phyloP scores from a whole-genome alignment of 2,797 vertebrate species.

The Margarornis squamiger region DNA sequence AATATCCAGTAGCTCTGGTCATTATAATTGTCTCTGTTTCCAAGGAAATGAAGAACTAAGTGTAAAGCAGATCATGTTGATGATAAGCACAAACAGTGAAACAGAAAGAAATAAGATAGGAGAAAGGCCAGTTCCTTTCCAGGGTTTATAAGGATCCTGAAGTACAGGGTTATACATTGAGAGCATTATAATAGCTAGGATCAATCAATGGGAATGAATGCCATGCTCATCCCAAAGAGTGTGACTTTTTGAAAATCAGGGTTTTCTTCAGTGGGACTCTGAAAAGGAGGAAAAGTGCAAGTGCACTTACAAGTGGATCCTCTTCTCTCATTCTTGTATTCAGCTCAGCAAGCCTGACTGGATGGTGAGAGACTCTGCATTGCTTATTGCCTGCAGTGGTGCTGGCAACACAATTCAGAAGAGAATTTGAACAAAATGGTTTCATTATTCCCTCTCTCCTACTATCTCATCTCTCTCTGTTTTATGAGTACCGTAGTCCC shows the following conservation, averaged over 20 bases:
- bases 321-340: neutral
- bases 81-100: neutral
- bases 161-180: neutral
- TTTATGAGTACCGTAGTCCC: neutral
- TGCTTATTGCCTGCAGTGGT: neutral
- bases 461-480: neutral
- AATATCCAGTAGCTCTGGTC: neutral
- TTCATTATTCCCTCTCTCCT: neutral
- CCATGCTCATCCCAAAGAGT: rapidly evolving
- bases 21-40: neutral
- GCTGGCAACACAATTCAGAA: neutral
- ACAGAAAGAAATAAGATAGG: neutral
- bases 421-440: neutral
- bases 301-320: neutral
- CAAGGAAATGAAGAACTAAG: neutral
- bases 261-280: neutral
- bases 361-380: neutral
- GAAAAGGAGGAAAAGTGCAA: neutral
- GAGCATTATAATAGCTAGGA: neutral
- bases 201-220: neutral
- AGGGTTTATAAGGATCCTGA: neutral
- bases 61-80: neutral
- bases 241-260: neutral
- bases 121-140: neutral
- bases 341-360: neutral